Conservation (phyloP, 2,888 invertebrate species). For the Eupithecia exiguata region DNA sequence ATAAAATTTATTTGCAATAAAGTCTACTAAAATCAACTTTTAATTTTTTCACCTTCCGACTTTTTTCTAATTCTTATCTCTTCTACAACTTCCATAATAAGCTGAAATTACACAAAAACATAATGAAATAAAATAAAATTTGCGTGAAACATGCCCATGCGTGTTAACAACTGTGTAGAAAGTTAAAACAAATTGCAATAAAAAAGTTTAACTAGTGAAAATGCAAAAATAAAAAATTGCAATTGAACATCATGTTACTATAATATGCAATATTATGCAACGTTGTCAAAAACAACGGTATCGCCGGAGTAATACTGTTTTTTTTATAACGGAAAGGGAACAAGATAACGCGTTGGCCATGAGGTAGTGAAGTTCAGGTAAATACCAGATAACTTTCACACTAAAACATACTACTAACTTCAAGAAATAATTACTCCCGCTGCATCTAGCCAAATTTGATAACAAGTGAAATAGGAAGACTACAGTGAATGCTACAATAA, state of each 20-base stretch:
- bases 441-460: background rate
- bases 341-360: background rate
- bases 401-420: background rate
- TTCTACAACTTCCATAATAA: constrained; percentile 82
- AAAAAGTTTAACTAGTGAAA: background rate
- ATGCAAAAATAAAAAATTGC: background rate
- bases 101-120: constrained; percentile 75
- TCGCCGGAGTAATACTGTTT: background rate
- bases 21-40: constrained; percentile 58
- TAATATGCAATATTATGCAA: too few relatives aligned
- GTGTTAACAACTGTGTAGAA: constrained; percentile 25
- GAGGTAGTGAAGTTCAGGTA: background rate
- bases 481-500: background rate
- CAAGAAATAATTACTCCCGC: background rate
- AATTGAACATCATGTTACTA: background rate
- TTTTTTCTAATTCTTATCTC: constrained; percentile 82
- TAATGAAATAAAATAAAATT: constrained; percentile 47
- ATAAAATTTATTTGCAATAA: background rate
- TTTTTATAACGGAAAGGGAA: background rate
- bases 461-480: background rate
- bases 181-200: constrained; percentile 14
- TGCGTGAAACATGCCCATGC: constrained; percentile 54
- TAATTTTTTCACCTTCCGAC: constrained; percentile 71
- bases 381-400: too few relatives aligned
- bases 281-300: background rate